Conservation (phyloP, 2,888 invertebrate genomes). For the Augochlorella aurata region DNA sequence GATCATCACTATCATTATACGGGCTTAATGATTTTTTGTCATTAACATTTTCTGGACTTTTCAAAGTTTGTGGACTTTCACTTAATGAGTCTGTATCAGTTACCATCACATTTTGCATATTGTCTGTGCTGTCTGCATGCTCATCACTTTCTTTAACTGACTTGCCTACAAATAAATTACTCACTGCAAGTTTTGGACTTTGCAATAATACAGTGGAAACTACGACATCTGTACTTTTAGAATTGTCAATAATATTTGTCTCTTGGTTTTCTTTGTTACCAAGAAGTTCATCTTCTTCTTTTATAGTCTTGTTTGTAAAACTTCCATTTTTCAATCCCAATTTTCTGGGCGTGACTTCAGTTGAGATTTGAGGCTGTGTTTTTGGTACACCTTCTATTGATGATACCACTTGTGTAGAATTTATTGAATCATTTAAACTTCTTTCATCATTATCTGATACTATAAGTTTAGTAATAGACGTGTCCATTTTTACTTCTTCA, state of each 20-base stretch:
- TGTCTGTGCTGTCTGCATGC: slow-evolving; percentile 4
- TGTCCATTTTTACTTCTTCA: neutral
- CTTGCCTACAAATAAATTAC: slow-evolving; percentile 9
- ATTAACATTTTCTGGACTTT: slow-evolving; percentile 28
- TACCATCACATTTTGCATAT: slow-evolving; percentile 4
- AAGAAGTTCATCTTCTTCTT: slow-evolving; percentile 45
- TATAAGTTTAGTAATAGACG: neutral
- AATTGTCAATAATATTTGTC: slow-evolving; percentile 29
- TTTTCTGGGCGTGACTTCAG: slow-evolving; percentile 1
- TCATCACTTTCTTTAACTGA: slow-evolving; percentile 2
- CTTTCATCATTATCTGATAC: slow-evolving; percentile 19
- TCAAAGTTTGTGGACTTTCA: neutral
- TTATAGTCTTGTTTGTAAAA: slow-evolving; percentile 8
- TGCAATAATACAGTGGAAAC: slow-evolving; percentile 10
- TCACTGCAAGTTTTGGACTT: slow-evolving; percentile 16
- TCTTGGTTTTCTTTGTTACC: slow-evolving; percentile 55
- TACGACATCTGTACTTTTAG: slow-evolving; percentile 14
- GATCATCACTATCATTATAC: neutral
- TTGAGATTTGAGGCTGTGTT: neutral
- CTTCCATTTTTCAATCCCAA: neutral
- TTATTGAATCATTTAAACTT: neutral
- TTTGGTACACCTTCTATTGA: neutral
- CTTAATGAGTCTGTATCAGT: slow-evolving; percentile 18
- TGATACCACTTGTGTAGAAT: neutral
- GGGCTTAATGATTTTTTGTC: neutral